Base-by-base conservation (phyloP, 2,113 vertebrate genomes). In the Ivindomyrus marchei region DNA sequence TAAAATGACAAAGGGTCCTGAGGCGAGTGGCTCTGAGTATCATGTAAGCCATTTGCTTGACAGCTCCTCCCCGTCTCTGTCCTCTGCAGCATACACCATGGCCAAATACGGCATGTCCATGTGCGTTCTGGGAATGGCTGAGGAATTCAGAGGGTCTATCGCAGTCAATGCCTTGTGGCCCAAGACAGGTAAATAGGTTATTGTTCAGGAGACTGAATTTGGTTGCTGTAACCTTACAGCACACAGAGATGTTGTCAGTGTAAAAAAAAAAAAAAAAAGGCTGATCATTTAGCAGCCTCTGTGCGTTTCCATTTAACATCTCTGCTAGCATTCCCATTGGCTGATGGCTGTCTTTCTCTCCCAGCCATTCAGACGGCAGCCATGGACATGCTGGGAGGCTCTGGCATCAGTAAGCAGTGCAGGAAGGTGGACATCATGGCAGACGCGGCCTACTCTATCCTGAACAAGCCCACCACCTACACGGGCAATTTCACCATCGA, bases 51-150 rank as follows among this genome's bases (percentile, higher is more conserved):
- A 3, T 42, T 8, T 42, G 87, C 9, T 50, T 83, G 52, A 50
- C 11, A 3, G 66, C 31, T 4, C 66, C 19, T 53, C 52, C 15
- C 80, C 3, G 9, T 7, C 15, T 46, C 21, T 70, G 70, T 47
- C 80, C 77, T 47, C 24, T 15, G 84, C 50, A 99, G 98, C 98
- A 0, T 99, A 99, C 77, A 99, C 98, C 0, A 99, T 99, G 95
- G 98, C 98, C 13, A 99, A 99, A 91, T 99, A 99, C 36, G 98
- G 98, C 8, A 99, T 99, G 98, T 99, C 98, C 90, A 99, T 99
- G 98, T 99, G 98, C 85, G 98, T 99, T 52, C 95, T 99, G 93
- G 98, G 98, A 90, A 99, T 99, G 98, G 96, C 98, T 2, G 98
- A 99, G 94, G 98, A 99, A 95, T 99, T 98, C 95, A 96, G 92